phyloP scores from a whole-genome alignment of 23 tunicate species.

The Halocynthia roretzi region DNA sequence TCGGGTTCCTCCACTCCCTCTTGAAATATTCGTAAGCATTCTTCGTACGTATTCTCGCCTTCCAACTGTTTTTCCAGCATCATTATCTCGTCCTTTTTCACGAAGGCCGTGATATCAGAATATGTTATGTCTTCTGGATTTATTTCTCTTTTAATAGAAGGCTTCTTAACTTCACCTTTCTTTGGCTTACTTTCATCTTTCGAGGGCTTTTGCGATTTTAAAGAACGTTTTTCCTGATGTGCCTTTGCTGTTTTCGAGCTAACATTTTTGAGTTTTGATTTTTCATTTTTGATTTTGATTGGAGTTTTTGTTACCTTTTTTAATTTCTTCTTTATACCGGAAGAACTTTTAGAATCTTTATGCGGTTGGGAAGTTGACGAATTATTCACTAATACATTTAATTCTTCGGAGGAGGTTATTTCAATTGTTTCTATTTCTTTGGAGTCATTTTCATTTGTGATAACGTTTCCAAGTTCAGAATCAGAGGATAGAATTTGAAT shows the following conservation, averaged over 20 bases:
- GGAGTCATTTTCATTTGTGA: too few species aligned
- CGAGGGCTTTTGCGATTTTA: neutral
- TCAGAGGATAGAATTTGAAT: too few species aligned
- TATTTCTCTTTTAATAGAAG: neutral
- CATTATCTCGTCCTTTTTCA: slow-evolving; percentile 50
- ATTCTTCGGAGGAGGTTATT: too few species aligned
- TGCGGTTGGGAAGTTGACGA: too few species aligned
- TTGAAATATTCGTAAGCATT: slow-evolving; percentile 55
- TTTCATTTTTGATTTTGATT: neutral
- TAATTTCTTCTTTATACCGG: neutral
- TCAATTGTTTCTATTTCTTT: too few species aligned
- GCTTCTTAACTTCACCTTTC: neutral
- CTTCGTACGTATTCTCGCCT: slow-evolving; percentile 30
- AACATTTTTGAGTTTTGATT: neutral
- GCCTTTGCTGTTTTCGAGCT: neutral
- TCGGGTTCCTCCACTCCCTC: slow-evolving; percentile 14
- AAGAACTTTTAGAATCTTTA: neutral
- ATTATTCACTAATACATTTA: too few species aligned
- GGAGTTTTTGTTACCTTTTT: neutral
- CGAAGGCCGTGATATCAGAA: slow-evolving; percentile 29
- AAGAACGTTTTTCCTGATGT: neutral
- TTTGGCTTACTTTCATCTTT: slow-evolving; percentile 1
- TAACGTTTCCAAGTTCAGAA: too few species aligned
- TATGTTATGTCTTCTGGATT: slow-evolving; percentile 8
- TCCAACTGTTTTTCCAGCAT: slow-evolving; percentile 43